phyloP scores from a whole-genome alignment of 2,888 invertebrate species.

The Patella caerulea region DNA sequence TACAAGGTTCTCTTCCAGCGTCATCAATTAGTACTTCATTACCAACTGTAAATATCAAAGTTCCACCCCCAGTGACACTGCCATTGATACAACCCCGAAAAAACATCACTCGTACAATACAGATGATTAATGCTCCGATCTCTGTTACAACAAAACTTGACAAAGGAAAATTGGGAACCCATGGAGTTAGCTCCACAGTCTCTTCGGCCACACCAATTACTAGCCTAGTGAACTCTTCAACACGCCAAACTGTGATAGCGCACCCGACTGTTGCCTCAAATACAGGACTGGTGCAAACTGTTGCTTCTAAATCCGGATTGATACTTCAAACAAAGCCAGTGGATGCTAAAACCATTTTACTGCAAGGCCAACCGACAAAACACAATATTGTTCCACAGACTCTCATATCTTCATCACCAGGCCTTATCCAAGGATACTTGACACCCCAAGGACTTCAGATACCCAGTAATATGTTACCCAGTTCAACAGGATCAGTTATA shows the following conservation, averaged over 20 bases:
- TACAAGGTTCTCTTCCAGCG: constrained; percentile 44
- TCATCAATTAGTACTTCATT: constrained; percentile 59
- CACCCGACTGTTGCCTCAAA: constrained; percentile 15
- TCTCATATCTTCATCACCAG: constrained; percentile 40
- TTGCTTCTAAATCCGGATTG: constrained; percentile 12
- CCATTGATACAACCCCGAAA: constrained; percentile 57
- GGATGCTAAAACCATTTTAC: constrained; percentile 13
- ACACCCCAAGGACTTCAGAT: constrained; percentile 52
- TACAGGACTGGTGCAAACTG: constrained; percentile 12
- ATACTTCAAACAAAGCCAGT: constrained; percentile 15
- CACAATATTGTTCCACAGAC: constrained; percentile 47
- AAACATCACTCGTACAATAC: constrained; percentile 63
- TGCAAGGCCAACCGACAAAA: constrained; percentile 44
- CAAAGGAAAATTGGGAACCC: constrained; percentile 33
- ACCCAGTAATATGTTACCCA: constrained; percentile 26
- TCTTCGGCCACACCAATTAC: constrained; percentile 11
- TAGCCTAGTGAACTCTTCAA: constrained; percentile 14
- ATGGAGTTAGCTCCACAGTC: background rate
- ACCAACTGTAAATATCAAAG: constrained; percentile 64
- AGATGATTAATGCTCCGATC: constrained; percentile 65
- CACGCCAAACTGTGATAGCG: constrained; percentile 2
- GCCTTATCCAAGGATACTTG: constrained; percentile 48
- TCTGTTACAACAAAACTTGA: constrained; percentile 47
- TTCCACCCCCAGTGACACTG: constrained; percentile 59
- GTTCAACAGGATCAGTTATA: constrained; percentile 10